Evolutionary conservation across 1,140 invertebrate species (phyloP).

Genomic region (Platyscapa corneri): DNA sequence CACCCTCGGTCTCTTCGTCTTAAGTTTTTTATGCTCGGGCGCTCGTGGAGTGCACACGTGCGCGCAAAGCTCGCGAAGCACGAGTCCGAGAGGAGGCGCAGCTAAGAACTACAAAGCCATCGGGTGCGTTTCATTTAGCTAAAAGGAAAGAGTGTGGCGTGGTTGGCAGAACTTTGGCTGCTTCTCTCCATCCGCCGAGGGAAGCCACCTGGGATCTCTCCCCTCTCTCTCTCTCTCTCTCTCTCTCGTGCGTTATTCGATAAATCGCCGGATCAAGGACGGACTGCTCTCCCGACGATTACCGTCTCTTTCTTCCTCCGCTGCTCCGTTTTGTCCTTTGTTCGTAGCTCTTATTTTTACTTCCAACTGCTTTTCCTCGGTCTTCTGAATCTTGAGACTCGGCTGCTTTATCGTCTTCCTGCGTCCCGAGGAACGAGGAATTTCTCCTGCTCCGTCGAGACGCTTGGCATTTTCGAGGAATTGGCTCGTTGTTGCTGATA

Average conservation of each 20-base stretch:
- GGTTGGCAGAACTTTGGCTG: background rate
- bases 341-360: constrained; percentile 5
- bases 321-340: background rate
- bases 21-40: background rate
- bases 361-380: constrained; percentile 7
- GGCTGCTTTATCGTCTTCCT: constrained; percentile 42
- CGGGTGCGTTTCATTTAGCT: constrained; percentile 54
- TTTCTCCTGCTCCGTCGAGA: constrained; percentile 32
- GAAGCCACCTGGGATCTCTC: constrained; percentile 56
- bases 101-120: constrained; percentile 16
- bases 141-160: constrained; percentile 40
- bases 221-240: constrained; percentile 15
- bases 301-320: background rate
- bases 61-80: background rate
- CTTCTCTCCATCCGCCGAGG: background rate
- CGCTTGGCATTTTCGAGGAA: constrained; percentile 48
- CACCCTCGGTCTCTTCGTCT: constrained; percentile 21
- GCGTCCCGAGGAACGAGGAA: constrained; percentile 33
- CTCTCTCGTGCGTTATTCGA: constrained; percentile 37
- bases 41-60: background rate
- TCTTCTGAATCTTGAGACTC: constrained; percentile 35
- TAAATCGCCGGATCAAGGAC: constrained; percentile 44
- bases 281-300: background rate
- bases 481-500: constrained; percentile 36
- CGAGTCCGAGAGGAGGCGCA: background rate